phyloP scores from a whole-genome alignment of 2,113 vertebrate genomes.

The Calypte anna region DNA sequence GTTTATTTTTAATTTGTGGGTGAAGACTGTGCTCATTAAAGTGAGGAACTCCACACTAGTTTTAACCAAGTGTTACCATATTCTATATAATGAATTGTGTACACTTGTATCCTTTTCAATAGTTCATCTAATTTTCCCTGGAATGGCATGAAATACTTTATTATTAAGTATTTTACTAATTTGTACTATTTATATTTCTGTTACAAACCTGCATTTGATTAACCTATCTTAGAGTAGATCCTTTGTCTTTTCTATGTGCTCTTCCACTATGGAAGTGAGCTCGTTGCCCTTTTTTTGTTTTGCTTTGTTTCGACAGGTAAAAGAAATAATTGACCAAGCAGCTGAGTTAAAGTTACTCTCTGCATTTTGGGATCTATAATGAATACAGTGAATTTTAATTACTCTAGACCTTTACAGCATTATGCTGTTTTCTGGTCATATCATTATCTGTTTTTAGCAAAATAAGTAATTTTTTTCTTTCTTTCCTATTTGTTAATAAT shows the following conservation, averaged over 20 bases:
- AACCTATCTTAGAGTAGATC: not conserved
- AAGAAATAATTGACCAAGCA: not conserved
- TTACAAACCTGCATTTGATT: conserved; percentile 16
- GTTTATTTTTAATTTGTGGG: conserved; percentile 70
- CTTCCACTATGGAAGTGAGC: not conserved
- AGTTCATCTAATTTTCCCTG: conserved; percentile 35
- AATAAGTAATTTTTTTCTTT: not conserved
- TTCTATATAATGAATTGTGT: conserved; percentile 26
- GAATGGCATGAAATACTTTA: conserved; percentile 22
- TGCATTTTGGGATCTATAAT: not conserved
- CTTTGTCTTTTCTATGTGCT: not conserved
- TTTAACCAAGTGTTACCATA: conserved; percentile 48
- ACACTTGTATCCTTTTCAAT: not conserved
- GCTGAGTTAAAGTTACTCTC: not conserved
- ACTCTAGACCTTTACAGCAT: not conserved
- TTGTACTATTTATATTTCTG: not conserved
- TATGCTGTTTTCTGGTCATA: not conserved
- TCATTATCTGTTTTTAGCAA: not conserved
- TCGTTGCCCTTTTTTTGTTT: not conserved
- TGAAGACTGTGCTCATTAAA: conserved; percentile 63
- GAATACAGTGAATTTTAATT: not conserved
- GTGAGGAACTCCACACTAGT: conserved; percentile 7
- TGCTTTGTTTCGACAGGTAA: not conserved
- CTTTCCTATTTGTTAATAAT: not conserved
- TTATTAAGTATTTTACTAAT: conserved; percentile 22